Percentiles rank a stretch among this genome's conserved stretches.
phyloP scores from a whole-genome alignment of 1,140 invertebrate species.

The Plectrocnemia conspersa region DNA sequence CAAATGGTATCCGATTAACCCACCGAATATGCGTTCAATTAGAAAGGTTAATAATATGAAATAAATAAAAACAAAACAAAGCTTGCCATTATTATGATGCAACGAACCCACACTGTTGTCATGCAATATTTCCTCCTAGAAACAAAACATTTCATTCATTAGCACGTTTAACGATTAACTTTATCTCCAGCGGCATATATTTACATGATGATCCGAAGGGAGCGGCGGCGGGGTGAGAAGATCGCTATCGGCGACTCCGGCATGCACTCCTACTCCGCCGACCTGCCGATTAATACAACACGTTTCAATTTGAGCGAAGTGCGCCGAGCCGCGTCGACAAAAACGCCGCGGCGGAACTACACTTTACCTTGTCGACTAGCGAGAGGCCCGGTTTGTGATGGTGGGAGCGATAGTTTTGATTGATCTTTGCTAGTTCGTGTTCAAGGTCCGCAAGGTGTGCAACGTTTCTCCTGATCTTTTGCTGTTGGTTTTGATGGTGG shows the following conservation, averaged over 20 bases:
- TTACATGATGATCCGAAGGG: slow-evolving; percentile 31
- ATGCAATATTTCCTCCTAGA: slow-evolving; percentile 31
- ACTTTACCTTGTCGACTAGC: slow-evolving; percentile 37
- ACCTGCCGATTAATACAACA: slow-evolving; percentile 12
- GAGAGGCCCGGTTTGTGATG: slow-evolving; percentile 42
- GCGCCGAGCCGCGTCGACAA: not conserved
- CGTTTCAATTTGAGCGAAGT: not conserved
- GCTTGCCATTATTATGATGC: slow-evolving; percentile 28
- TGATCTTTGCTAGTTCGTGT: slow-evolving; percentile 51
- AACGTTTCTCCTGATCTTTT: slow-evolving; percentile 39
- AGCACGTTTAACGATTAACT: not conserved
- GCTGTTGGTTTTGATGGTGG: slow-evolving; percentile 26
- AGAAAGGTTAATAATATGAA: not conserved
- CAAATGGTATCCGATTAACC: no score
- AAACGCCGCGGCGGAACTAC: not conserved
- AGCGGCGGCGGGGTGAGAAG: slow-evolving; percentile 28
- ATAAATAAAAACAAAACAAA: slow-evolving; percentile 10
- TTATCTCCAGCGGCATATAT: not conserved
- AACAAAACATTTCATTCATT: slow-evolving; percentile 7
- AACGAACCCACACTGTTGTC: slow-evolving; percentile 23
- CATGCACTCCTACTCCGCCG: slow-evolving; percentile 22
- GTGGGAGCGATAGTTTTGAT: slow-evolving; percentile 45
- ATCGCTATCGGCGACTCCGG: slow-evolving; percentile 23
- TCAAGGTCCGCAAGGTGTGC: slow-evolving; percentile 46
- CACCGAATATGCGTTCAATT: no score